Evolutionary conservation across 2,888 invertebrate genomes (phyloP).

Genomic region (Rambutsinella grinnellia): DNA sequence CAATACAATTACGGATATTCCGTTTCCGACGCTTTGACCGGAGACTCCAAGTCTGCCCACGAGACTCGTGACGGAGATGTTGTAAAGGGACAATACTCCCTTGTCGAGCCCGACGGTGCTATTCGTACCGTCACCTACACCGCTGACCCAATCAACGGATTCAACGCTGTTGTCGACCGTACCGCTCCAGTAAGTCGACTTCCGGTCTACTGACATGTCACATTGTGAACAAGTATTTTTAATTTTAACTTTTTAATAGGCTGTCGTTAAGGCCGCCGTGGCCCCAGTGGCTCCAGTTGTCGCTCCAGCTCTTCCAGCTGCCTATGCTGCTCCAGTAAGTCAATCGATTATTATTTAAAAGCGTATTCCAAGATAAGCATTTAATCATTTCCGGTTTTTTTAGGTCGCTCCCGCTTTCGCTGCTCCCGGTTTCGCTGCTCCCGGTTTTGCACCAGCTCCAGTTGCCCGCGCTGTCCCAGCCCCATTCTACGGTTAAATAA

Average conservation of each 20-base stretch:
- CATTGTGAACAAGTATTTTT: not conserved
- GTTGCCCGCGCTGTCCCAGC: constrained; percentile 32
- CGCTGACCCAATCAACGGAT: constrained; percentile 63
- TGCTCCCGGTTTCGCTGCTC: constrained; percentile 5
- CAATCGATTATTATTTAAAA: not conserved
- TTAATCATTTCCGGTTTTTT: not conserved
- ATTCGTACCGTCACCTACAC: constrained; percentile 64
- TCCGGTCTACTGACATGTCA: not conserved
- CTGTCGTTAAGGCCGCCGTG: constrained; percentile 15
- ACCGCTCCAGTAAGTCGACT: constrained; percentile 25
- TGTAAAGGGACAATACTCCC: constrained; percentile 41
- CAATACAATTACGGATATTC: constrained; percentile 58
- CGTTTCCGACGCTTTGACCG: constrained; percentile 54
- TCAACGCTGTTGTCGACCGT: constrained; percentile 64
- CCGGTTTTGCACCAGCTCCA: constrained; percentile 13
- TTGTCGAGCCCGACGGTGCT: constrained; percentile 52
- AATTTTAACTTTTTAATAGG: not conserved
- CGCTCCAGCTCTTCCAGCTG: not conserved
- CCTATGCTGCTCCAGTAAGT: not conserved
- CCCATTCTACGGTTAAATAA: constrained; percentile 13
- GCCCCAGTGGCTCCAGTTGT: constrained; percentile 10
- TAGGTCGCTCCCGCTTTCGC: constrained; percentile 21
- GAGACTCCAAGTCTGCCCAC: constrained; percentile 51
- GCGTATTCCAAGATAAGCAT: not conserved
- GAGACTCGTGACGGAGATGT: constrained; percentile 48